Conservation (phyloP, 2,113 vertebrate species). For the Psilopsiagon aurifrons region DNA sequence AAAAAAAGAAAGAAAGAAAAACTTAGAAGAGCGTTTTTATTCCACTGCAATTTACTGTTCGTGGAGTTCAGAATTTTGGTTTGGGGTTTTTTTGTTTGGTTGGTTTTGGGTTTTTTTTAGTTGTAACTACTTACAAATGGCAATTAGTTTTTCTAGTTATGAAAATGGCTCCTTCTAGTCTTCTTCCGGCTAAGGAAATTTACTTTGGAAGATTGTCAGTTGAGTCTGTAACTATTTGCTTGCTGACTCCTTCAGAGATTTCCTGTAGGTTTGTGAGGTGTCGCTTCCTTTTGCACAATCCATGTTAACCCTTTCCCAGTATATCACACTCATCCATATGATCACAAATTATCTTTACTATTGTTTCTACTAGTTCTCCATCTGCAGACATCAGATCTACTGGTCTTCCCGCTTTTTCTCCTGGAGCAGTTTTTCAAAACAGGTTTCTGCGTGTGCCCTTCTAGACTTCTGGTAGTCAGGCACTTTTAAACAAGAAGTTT, state of each 20-base stretch:
- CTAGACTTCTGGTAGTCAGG: background rate
- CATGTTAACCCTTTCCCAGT: background rate
- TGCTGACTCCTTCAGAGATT: background rate
- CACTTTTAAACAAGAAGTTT: background rate
- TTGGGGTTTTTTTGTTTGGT: background rate
- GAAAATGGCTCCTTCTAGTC: background rate
- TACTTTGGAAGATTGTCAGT: background rate
- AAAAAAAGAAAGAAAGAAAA: background rate
- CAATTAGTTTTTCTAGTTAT: background rate
- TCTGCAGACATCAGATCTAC: background rate
- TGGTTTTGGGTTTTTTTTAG: background rate
- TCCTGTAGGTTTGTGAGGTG: background rate
- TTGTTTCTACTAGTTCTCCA: background rate
- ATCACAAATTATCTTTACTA: background rate
- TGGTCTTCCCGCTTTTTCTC: background rate
- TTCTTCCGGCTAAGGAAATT: background rate
- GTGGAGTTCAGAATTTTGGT: background rate
- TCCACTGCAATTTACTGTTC: background rate
- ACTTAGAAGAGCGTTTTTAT: background rate
- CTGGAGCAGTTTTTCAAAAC: background rate
- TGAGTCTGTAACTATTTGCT: background rate
- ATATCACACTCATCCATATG: background rate
- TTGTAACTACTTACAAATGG: background rate
- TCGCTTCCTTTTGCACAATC: background rate
- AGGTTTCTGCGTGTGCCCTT: rapidly evolving